phyloP scores from a whole-genome alignment of 2,113 vertebrate species.

The Tupaia chinensis region DNA sequence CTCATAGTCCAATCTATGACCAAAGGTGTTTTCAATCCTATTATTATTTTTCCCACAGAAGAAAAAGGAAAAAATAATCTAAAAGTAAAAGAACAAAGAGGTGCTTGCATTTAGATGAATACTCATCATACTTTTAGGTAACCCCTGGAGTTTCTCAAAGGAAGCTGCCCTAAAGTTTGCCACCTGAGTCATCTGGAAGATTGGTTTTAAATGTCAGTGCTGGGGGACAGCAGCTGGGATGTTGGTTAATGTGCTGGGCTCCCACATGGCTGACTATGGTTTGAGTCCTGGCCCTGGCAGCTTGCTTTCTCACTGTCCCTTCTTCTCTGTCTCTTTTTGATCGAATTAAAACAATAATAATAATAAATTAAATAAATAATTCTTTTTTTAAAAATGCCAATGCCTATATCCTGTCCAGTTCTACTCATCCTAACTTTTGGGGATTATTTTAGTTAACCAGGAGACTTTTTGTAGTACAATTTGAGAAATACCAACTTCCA shows the following conservation, averaged over 20 bases:
- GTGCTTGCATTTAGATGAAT: background rate
- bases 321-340: no score
- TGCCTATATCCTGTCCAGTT: background rate
- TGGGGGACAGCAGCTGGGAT: no score
- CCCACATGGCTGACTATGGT: no score
- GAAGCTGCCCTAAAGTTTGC: background rate
- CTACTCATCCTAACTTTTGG: background rate
- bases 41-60: background rate
- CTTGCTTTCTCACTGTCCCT: no score
- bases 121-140: background rate
- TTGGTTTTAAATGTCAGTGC: background rate
- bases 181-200: background rate
- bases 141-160: background rate
- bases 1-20: background rate
- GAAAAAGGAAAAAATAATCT: background rate
- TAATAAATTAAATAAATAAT: no score
- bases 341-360: no score
- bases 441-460: background rate
- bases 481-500: constrained; percentile 16
- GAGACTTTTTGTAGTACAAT: background rate
- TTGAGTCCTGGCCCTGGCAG: no score
- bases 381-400: background rate
- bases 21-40: background rate
- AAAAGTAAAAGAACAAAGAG: background rate
- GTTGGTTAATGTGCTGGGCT: no score